These are phyloP conservation scores for Antheraea mylitta DNA, from an alignment of 1,140 invertebrate species.

Conservation along the genomic window DNA sequence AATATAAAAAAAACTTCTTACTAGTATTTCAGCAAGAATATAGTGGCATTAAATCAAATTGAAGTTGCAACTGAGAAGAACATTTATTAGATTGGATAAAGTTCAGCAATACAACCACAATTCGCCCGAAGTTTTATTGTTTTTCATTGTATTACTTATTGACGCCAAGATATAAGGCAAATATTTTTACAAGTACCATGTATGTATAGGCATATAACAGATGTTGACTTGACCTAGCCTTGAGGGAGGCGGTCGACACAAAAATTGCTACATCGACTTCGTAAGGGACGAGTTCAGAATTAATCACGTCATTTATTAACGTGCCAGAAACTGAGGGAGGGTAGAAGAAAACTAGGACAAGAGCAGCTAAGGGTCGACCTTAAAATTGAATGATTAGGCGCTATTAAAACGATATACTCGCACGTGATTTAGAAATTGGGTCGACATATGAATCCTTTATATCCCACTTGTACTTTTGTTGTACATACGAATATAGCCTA, in stretches of 20 bases:
- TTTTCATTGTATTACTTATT: neutral
- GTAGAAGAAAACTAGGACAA: neutral
- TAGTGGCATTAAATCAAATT: neutral
- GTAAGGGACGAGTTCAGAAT: neutral
- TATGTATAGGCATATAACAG: neutral
- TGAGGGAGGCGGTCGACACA: neutral
- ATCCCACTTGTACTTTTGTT: no score
- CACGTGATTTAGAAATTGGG: neutral
- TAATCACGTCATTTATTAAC: slow-evolving; percentile 2
- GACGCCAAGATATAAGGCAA: neutral
- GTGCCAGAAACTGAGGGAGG: neutral
- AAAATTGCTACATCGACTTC: neutral
- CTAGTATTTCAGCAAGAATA: no score
- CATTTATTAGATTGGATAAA: neutral
- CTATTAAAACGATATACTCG: neutral
- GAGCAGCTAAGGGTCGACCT: neutral
- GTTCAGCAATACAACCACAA: neutral
- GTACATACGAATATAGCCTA: no score
- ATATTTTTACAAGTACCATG: neutral
- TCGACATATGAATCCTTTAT: neutral
- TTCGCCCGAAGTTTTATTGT: neutral
- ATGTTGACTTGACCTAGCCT: neutral
- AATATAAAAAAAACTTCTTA: no score
- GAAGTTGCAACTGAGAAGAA: neutral
- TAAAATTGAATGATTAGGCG: neutral